Base-by-base conservation (phyloP, 2,888 invertebrate species). In the Therioaphis trifolii region DNA sequence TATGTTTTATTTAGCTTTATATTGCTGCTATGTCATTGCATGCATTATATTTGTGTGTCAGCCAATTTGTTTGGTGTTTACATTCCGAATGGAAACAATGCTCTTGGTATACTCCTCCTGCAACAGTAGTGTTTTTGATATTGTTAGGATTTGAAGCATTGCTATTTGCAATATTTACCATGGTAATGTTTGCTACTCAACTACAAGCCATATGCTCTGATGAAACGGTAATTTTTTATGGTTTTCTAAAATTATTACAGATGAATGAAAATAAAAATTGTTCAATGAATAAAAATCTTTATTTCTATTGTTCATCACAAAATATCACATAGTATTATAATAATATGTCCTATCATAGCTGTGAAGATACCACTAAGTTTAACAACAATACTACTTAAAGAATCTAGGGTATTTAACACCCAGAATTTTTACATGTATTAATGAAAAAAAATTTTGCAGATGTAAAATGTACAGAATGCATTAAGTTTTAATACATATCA, bases 141-240 rank as follows among this genome's bases (percentile, higher is more conserved):
- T 96, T 98, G 88, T 91, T 98, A 52, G 94, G 96, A 79, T 97
- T 98, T 86, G 98, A 98, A 90, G 96, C 97, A 0, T 91, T 99
- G 58, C 92, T 99, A 72, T 99, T 99, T 90, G 97, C 98, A 29
- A 96, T 99, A 86, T 99, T 99, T 89, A 99, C 99, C 0, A 94
- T 95, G 40, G 96, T 99, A 63, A 99, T 99, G 99, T 93, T 98
- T 87, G 96, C 95, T 72, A 97, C 98, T 0, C 98, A 98, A 89
- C 90, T 99, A 63, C 96, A 96, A 88, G 98, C 99, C 40, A 99
- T 99, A 88, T 97, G 98, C 93, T 96, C 96, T 88, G 99, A 99
- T 89, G 97, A 99, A 91, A 99, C 99, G 87, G 97, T 95, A 89
- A 89, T 43, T 74, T 43, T 75, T 71, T 27, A 52, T 71, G 71